Evolutionary conservation across 1,140 invertebrate species (phyloP).

Genomic region (Fopius arisanus): DNA sequence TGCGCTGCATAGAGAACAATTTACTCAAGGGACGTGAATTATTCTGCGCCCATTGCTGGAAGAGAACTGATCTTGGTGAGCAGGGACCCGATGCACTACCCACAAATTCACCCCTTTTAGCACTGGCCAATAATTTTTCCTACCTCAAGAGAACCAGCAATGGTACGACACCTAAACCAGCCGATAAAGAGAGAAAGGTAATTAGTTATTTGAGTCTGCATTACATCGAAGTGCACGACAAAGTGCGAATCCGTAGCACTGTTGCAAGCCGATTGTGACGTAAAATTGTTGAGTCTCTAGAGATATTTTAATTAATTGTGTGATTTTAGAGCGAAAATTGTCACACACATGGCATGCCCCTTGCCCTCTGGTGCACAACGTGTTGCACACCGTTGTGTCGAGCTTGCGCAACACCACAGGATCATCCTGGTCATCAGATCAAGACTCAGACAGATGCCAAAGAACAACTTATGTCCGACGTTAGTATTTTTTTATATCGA

Average conservation of each 20-base stretch:
- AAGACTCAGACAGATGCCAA: slow-evolving; percentile 74
- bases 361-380: slow-evolving; percentile 76
- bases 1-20: slow-evolving; percentile 74
- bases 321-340: slow-evolving; percentile 70
- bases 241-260: not conserved
- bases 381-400: slow-evolving; percentile 73
- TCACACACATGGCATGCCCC: slow-evolving; percentile 76
- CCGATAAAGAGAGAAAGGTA: slow-evolving; percentile 67
- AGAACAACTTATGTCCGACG: slow-evolving; percentile 72
- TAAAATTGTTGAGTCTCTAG: too few species aligned
- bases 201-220: slow-evolving; percentile 9
- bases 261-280: slow-evolving; percentile 11
- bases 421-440: slow-evolving; percentile 73
- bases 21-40: slow-evolving; percentile 71
- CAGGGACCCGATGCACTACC: slow-evolving; percentile 72
- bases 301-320: too few species aligned
- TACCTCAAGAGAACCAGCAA: slow-evolving; percentile 66
- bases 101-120: slow-evolving; percentile 71
- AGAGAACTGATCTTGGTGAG: slow-evolving; percentile 70
- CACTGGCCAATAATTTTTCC: slow-evolving; percentile 69
- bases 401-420: slow-evolving; percentile 71
- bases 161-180: slow-evolving; percentile 53
- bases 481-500: too few species aligned
- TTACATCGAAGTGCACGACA: slow-evolving; percentile 3
- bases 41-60: slow-evolving; percentile 75